These are phyloP conservation scores for Scaptomyza montana DNA, from an alignment of 1,140 invertebrate species.

Conservation along the genomic window DNA sequence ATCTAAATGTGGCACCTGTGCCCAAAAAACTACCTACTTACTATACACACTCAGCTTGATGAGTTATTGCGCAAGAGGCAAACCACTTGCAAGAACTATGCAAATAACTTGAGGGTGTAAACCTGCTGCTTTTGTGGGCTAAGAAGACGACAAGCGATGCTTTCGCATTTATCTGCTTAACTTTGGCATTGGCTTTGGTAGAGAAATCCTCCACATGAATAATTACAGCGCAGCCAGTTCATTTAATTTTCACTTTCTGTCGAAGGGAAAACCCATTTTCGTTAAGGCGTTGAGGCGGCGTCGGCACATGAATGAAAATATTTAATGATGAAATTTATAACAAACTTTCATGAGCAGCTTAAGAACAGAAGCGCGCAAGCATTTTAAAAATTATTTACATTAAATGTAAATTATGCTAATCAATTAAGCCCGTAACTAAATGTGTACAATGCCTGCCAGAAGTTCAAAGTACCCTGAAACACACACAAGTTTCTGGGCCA, in stretches of 20 bases:
- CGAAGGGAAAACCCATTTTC: conserved; percentile 50
- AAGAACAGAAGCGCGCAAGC: conserved; percentile 12
- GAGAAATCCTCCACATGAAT: conserved; percentile 72
- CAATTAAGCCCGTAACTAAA: conserved; percentile 57
- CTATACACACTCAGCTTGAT: conserved; percentile 1
- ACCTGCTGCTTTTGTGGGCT: not conserved
- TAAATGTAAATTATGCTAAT: conserved; percentile 79
- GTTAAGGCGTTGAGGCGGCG: not conserved
- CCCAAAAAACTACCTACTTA: conserved; percentile 22
- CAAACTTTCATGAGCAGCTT: conserved; percentile 54
- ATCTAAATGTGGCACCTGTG: conserved; percentile 35
- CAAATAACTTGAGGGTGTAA: conserved; percentile 30
- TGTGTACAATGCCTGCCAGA: conserved; percentile 13
- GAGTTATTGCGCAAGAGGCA: not conserved
- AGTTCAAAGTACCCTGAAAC: conserved; percentile 46
- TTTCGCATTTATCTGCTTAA: conserved; percentile 39
- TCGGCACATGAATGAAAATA: conserved; percentile 67
- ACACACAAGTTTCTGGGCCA: conserved; percentile 49
- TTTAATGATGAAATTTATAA: conserved; percentile 82
- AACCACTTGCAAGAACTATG: conserved; percentile 36
- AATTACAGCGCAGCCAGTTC: conserved; percentile 73
- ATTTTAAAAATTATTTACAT: conserved; percentile 76
- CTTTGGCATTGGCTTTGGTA: conserved; percentile 21
- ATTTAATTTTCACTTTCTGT: conserved; percentile 74
- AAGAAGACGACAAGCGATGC: conserved; percentile 23